phyloP scores from a whole-genome alignment of 1,140 invertebrate species.

The Hyphantria cunea region DNA sequence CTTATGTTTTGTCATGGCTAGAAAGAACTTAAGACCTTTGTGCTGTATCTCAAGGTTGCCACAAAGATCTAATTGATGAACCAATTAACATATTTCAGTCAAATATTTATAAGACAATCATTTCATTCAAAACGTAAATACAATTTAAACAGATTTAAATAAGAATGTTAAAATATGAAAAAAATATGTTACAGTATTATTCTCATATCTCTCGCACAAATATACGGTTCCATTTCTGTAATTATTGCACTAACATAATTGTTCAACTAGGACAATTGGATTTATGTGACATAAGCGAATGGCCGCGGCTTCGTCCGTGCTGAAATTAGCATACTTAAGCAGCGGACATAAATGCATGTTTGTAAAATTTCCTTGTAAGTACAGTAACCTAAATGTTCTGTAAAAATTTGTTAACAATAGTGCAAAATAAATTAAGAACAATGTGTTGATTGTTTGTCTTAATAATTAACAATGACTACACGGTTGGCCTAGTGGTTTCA shows the following conservation, averaged over 20 bases:
- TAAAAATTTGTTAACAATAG: slow-evolving; percentile 7
- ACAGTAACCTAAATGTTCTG: neutral
- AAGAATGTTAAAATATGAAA: no score
- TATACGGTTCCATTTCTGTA: neutral
- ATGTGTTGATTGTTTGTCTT: neutral
- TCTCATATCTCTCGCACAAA: neutral
- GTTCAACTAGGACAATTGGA: slow-evolving; percentile 9
- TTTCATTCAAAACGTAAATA: no score
- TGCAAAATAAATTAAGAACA: neutral
- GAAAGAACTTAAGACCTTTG: no score
- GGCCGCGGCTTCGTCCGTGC: slow-evolving; percentile 3
- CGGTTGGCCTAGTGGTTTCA: no score
- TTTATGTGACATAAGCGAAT: slow-evolving; percentile 16
- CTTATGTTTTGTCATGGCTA: no score
- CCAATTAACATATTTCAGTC: no score
- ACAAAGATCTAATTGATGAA: no score
- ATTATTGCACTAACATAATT: neutral
- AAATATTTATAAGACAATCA: no score
- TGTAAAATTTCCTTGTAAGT: neutral
- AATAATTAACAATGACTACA: neutral
- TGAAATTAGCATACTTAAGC: slow-evolving; percentile 15
- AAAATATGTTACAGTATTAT: neutral
- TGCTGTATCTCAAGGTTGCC: no score
- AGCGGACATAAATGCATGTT: slow-evolving; percentile 1
- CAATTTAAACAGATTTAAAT: no score